Conservation (phyloP, 2,888 invertebrate species). For the Strigamia maritima region DNA sequence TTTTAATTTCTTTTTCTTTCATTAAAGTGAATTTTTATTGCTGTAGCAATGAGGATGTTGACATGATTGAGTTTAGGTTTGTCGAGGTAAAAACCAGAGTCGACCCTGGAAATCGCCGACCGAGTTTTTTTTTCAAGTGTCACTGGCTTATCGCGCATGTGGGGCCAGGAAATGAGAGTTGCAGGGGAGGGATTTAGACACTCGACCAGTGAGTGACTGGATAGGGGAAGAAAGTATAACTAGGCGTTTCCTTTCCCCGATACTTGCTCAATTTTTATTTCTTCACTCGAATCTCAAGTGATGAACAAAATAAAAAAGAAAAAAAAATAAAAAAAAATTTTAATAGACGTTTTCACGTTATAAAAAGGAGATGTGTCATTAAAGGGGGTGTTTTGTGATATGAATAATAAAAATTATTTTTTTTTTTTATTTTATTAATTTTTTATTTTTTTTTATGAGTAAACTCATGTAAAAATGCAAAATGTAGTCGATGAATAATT, state of each 20-base stretch:
- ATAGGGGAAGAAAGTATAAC: neutral
- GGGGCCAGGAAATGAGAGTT: constrained; percentile 30
- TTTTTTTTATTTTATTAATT: too few species aligned
- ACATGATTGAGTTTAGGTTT: constrained; percentile 22
- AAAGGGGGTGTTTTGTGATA: neutral
- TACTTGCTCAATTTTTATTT: neutral
- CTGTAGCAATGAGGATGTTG: constrained; percentile 17
- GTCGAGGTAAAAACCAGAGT: neutral
- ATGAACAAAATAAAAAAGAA: too few species aligned
- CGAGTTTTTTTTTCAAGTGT: constrained; percentile 20
- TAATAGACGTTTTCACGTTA: too few species aligned
- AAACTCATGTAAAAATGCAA: too few species aligned
- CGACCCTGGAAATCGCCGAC: constrained; percentile 11
- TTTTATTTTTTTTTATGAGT: too few species aligned
- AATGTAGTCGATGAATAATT: neutral
- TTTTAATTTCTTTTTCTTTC: too few species aligned
- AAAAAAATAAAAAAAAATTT: too few species aligned
- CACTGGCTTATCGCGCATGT: constrained; percentile 11
- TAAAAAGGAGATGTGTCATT: too few species aligned
- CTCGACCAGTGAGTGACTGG: constrained; percentile 15
- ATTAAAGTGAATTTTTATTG: neutral
- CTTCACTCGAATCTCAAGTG: neutral
- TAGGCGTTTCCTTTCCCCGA: neutral
- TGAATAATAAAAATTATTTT: neutral
- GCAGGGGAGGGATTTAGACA: constrained; percentile 30